phyloP scores from a whole-genome alignment of 1,140 invertebrate genomes.

The Lasaia peninsularis region DNA sequence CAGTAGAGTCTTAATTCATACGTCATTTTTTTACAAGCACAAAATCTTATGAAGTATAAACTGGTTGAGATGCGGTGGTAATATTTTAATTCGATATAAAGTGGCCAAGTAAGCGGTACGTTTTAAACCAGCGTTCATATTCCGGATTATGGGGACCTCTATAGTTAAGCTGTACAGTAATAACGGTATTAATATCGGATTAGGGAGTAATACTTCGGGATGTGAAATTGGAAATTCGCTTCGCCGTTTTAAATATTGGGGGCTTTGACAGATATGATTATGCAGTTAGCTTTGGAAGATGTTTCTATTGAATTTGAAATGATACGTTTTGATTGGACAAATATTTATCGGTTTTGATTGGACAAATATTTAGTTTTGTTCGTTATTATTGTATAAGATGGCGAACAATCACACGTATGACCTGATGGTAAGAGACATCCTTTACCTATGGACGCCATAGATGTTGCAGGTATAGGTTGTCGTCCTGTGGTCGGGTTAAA shows the following conservation, averaged over 20 bases:
- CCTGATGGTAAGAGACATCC: too few species aligned
- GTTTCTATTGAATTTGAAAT: neutral
- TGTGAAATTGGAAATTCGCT: slow-evolving; percentile 20
- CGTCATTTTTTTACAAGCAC: neutral
- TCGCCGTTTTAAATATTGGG: slow-evolving; percentile 24
- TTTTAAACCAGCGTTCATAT: neutral
- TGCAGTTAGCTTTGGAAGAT: slow-evolving; percentile 1
- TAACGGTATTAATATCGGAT: slow-evolving; percentile 43
- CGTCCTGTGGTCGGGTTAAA: too few species aligned
- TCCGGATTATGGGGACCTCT: slow-evolving; percentile 5
- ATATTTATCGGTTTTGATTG: neutral
- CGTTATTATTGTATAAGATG: too few species aligned
- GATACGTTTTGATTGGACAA: neutral
- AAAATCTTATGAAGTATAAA: neutral
- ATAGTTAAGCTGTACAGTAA: slow-evolving; percentile 22
- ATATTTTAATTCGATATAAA: neutral
- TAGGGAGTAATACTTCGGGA: slow-evolving; percentile 29
- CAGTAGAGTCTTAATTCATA: too few species aligned
- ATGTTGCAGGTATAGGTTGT: too few species aligned
- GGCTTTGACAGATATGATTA: slow-evolving; percentile 17
- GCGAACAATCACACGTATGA: too few species aligned
- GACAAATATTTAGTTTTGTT: too few species aligned
- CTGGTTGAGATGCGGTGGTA: neutral
- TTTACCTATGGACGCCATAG: too few species aligned
- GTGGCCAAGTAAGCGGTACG: neutral